phyloP scores from a whole-genome alignment of 2,113 vertebrate genomes.

The Galeopterus variegatus region DNA sequence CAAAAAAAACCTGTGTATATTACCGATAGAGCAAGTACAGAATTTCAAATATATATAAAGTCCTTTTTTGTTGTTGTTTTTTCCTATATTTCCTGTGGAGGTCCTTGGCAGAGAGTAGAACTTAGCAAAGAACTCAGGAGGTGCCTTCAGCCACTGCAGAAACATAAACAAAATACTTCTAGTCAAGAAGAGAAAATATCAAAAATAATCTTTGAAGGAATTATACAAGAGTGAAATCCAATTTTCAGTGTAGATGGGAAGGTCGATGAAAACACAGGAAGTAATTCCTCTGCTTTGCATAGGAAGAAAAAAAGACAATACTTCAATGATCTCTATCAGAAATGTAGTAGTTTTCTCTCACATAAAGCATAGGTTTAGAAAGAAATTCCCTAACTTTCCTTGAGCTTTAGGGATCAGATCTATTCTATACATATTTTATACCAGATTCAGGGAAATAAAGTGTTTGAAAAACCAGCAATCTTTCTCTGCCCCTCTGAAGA shows the following conservation, averaged over 20 bases:
- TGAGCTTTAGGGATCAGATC: constrained; percentile 1
- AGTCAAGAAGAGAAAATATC: not conserved
- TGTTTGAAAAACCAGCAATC: constrained; percentile 38
- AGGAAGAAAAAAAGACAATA: not conserved
- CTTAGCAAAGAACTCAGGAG: not conserved
- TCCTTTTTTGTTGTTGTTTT: not conserved
- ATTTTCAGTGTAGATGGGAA: not conserved
- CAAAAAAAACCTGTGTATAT: not conserved
- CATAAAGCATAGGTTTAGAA: not conserved
- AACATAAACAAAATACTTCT: not conserved
- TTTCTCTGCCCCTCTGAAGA: not conserved
- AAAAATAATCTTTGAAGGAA: not conserved
- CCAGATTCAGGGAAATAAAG: not conserved
- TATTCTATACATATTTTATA: not conserved
- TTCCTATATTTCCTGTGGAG: not conserved
- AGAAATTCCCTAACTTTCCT: constrained; percentile 29
- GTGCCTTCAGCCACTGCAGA: not conserved
- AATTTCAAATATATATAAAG: not conserved
- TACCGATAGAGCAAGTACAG: not conserved
- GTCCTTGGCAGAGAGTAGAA: not conserved
- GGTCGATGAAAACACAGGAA: not conserved
- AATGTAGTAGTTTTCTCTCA: not conserved
- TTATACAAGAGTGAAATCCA: not conserved
- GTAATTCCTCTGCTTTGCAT: not conserved
- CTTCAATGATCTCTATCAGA: not conserved